Evolutionary conservation across 2,113 vertebrate species (phyloP).

Genomic region (Clupea harengus): DNA sequence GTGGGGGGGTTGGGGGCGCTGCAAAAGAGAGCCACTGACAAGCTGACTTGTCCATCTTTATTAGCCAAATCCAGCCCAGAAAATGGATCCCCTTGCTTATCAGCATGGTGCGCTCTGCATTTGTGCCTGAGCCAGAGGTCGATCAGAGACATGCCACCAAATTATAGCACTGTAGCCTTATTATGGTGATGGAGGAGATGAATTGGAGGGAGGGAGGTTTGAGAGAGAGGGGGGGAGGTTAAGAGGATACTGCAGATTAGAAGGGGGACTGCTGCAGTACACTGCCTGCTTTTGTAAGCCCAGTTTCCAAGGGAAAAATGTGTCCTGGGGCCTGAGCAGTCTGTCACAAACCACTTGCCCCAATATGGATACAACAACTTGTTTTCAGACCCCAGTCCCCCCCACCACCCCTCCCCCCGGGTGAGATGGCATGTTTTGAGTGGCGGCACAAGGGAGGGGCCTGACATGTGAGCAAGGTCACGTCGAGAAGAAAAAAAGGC

Average conservation of each 20-base stretch:
- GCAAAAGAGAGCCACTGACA: conserved; percentile 32
- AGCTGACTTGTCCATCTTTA: conserved; percentile 57
- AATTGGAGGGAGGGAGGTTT: conserved; percentile 20
- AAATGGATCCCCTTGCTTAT: conserved; percentile 51
- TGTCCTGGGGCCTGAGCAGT: conserved; percentile 46
- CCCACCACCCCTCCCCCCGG: background rate
- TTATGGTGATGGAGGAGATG: conserved; percentile 55
- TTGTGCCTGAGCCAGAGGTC: conserved; percentile 52
- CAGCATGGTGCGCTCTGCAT: conserved; percentile 40
- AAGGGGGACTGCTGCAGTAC: conserved; percentile 50
- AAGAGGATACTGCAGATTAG: conserved; percentile 60
- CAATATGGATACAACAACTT: conserved; percentile 57
- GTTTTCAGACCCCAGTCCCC: conserved; percentile 45
- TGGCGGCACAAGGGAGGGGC: conserved; percentile 22
- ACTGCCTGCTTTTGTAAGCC: conserved; percentile 58
- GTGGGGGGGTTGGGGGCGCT: background rate
- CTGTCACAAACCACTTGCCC: conserved; percentile 52
- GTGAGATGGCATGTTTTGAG: conserved; percentile 36
- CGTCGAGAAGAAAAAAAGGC: conserved; percentile 26
- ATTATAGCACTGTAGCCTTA: conserved; percentile 53
- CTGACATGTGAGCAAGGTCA: conserved; percentile 48
- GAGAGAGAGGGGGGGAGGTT: conserved; percentile 32
- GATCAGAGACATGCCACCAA: conserved; percentile 54
- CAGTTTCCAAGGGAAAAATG: conserved; percentile 49
- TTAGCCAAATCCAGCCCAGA: conserved; percentile 52